A percentile compares a stretch with the other conserved stretches of the same genome.
These are phyloP conservation scores for Nasonia giraulti DNA, from an alignment of 1,140 invertebrate species.

Conservation along the genomic window DNA sequence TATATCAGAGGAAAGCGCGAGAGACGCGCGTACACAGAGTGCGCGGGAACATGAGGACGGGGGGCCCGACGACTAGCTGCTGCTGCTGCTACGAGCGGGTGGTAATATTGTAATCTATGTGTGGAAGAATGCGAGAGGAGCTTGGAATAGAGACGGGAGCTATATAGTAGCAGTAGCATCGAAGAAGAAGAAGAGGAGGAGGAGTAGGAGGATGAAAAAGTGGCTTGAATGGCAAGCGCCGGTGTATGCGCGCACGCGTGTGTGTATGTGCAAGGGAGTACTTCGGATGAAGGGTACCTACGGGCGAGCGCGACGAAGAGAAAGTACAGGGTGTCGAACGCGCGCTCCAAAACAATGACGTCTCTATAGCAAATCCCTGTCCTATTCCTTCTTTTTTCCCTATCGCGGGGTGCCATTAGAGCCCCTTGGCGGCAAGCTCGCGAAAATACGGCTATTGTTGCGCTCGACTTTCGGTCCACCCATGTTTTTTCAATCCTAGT, in stretches of 20 bases:
- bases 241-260: neutral
- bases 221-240: conserved; percentile 66
- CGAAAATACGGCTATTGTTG: conserved; percentile 69
- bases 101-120: conserved; percentile 75
- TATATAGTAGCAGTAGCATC: neutral
- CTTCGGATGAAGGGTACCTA: conserved; percentile 48
- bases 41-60: conserved; percentile 31
- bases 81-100: conserved; percentile 49
- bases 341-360: conserved; percentile 68
- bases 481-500: conserved; percentile 20
- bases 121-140: conserved; percentile 71
- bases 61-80: conserved; percentile 39
- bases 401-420: conserved; percentile 66
- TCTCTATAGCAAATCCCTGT: conserved; percentile 70
- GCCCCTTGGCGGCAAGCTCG: conserved; percentile 60
- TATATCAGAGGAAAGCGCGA: conserved; percentile 65
- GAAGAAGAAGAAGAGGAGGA: conserved; percentile 51
- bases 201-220: conserved; percentile 66
- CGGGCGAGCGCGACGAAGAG: conserved; percentile 16
- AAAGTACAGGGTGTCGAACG: conserved; percentile 64
- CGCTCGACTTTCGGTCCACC: neutral
- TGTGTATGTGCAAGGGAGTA: conserved; percentile 53
- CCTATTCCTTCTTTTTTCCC: conserved; percentile 61
- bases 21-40: neutral
- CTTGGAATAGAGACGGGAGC: conserved; percentile 48